Base-by-base conservation (phyloP, 2,797 vertebrate genomes). In the Propithecus deckenii region DNA sequence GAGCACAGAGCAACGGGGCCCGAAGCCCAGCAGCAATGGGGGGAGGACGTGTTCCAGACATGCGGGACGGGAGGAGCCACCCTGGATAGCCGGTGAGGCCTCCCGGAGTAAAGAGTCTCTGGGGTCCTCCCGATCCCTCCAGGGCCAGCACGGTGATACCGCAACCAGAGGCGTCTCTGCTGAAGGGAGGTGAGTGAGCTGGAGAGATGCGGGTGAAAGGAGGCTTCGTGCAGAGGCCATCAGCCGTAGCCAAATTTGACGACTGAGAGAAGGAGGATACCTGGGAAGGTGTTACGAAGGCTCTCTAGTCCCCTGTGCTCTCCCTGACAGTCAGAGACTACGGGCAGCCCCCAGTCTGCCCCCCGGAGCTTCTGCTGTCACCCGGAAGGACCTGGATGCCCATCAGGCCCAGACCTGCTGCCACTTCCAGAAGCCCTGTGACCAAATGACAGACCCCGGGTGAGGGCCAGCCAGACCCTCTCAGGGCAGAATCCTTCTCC, bases 11-110 rank as follows among this genome's bases (percentile, higher is more conserved):
- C 17, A 22, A 25, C 18, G 13, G 20, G 35, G 8, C 48, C 84
- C 1, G 8, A 86, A 72, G 65, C 28, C 41, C n/a, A 48, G 32
- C 25, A 74, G 57, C 38, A 20, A 0, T 20, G 41, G 2, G 2
- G 46, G n/a, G 25, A 52, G 63, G 7, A 2, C 46, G 13, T 57
- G 10, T 72, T 30, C 72, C 72, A 35, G 63, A 32, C 10, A 9
- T 7, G 12, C 25, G 17, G 52, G 43, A 38, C 38, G 14, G 28
- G 6, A 35, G 41, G 57, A 90, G 41, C n/a, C 50, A 35, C 41
- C 20, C 52, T 41, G 17, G n/a, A 46, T 4, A 1, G 10, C 10
- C 8, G 0, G 7, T 20, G 50, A 30, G 15, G 38, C 25, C 30
- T 57, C 35, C 0, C 35, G 7, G 30, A 35, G 18, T 13, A 76